Conservation (phyloP, 1,140 invertebrate genomes). For the Stegodyphus dumicola region DNA sequence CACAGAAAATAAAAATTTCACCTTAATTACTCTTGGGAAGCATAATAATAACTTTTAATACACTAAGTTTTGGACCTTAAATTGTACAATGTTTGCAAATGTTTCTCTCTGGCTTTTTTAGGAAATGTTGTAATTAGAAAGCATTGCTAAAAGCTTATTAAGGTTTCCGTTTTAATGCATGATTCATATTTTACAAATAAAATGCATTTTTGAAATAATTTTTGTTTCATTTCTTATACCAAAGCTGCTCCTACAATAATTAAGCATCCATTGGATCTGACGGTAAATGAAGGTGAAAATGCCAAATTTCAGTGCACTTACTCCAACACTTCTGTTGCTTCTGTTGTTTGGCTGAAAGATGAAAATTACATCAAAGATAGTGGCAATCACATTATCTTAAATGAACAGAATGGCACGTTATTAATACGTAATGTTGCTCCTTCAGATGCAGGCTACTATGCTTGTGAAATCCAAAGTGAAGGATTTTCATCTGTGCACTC, state of each 20-base stretch:
- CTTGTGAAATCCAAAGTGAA: constrained; percentile 77
- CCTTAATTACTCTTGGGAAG: no score
- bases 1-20: no score
- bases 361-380: constrained; percentile 73
- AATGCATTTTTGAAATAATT: constrained; percentile 23
- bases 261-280: constrained; percentile 71
- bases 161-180: no score
- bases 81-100: no score
- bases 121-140: no score
- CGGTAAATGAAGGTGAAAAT: constrained; percentile 76
- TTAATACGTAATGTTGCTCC: constrained; percentile 73
- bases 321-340: constrained; percentile 73
- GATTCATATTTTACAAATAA: no score
- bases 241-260: constrained; percentile 72
- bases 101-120: no score
- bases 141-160: no score
- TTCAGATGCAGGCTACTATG: constrained; percentile 77
- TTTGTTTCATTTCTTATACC: constrained; percentile 44
- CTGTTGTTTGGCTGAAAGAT: constrained; percentile 79
- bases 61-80: no score
- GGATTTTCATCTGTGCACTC: constrained; percentile 76
- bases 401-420: constrained; percentile 73
- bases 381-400: constrained; percentile 59
- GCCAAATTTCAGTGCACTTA: constrained; percentile 76
- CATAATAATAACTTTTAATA: no score